These are phyloP conservation scores for Boulengeromyrus knoepffleri DNA, from an alignment of 2,113 vertebrate species.

Conservation along the genomic window DNA sequence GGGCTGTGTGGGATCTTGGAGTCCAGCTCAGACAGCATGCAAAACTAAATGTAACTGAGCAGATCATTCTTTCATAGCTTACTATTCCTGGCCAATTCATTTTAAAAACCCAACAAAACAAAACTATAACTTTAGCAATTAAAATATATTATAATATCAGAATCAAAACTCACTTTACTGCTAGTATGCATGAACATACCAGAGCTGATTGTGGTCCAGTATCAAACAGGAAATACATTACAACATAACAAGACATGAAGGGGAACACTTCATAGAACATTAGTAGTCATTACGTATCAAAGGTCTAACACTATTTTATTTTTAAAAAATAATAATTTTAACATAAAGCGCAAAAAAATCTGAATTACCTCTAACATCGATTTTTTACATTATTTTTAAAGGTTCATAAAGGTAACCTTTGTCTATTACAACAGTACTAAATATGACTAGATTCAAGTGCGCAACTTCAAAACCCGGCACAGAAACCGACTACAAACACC, in stretches of 20 bases:
- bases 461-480: background rate
- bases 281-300: too few species aligned
- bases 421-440: background rate
- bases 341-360: background rate
- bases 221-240: background rate
- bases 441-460: background rate
- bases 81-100: background rate
- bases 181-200: background rate
- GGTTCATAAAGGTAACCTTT: background rate
- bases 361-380: background rate
- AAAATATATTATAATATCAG: background rate
- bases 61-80: background rate
- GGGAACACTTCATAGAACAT: background rate
- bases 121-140: background rate
- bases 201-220: background rate
- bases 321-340: background rate
- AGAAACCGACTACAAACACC: background rate
- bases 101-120: background rate
- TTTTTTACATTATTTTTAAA: background rate
- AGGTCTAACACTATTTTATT: background rate
- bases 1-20: background rate
- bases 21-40: background rate
- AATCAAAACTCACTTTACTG: background rate
- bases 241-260: background rate
- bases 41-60: background rate